Evolutionary conservation across 2,888 invertebrate species (phyloP).

Genomic region (Conistra vaccinii): DNA sequence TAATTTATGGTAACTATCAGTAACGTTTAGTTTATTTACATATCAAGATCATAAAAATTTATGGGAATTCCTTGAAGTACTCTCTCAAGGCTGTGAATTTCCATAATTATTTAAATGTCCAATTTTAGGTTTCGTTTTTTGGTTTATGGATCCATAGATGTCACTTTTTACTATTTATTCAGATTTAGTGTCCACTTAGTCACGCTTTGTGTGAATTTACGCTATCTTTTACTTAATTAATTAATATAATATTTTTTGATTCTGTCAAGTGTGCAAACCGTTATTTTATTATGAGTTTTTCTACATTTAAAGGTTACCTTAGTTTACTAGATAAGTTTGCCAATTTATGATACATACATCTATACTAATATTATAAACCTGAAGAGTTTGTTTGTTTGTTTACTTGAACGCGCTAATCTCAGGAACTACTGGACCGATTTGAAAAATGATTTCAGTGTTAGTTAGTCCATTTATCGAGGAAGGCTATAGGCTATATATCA

Average conservation of each 20-base stretch:
- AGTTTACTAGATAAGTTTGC: background rate
- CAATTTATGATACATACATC: constrained; percentile 1
- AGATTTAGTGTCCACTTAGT: constrained; percentile 18
- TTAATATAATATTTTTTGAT: constrained; percentile 22
- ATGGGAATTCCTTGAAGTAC: constrained; percentile 60
- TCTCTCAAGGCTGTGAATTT: constrained; percentile 60
- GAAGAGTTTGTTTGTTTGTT: too few relatives aligned
- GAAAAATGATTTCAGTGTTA: too few relatives aligned
- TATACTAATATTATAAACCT: too few relatives aligned
- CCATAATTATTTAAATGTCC: constrained; percentile 59
- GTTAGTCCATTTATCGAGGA: too few relatives aligned
- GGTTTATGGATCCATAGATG: constrained; percentile 27
- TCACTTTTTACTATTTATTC: constrained; percentile 15
- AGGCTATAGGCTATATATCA: too few relatives aligned
- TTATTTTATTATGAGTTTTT: constrained; percentile 21
- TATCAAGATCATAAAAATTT: constrained; percentile 58
- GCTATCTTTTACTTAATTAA: constrained; percentile 24
- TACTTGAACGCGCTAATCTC: too few relatives aligned
- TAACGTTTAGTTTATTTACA: constrained; percentile 56
- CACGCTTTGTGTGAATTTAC: constrained; percentile 2
- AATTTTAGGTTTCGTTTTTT: constrained; percentile 29
- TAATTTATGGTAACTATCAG: constrained; percentile 52
- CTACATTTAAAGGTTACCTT: background rate
- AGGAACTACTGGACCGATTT: too few relatives aligned
- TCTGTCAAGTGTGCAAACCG: constrained; percentile 12